Evolutionary conservation across 2,888 invertebrate species (phyloP), one percentile per base, ranked within the genome.

Genomic region (Sipha maydis): DNA sequence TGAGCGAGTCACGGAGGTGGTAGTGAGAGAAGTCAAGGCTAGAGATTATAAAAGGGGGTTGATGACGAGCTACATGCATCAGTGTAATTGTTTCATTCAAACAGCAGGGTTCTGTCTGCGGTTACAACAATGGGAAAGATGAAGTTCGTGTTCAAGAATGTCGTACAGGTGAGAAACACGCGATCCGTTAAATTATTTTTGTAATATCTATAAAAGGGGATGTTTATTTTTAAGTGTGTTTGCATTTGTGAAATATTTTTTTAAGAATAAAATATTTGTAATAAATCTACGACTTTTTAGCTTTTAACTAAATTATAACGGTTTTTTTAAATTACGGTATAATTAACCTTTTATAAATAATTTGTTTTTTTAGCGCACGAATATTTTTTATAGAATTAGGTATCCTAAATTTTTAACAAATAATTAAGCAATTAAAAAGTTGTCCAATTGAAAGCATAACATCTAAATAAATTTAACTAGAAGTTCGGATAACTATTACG

Each of bases 21-120:
- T 21, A 0, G 73, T 7, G 73, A 75, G 54, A 86, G 79, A 71
- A 80, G 86, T 73, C 80, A 80, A 61, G 86, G 31, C 31, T 75
- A 80, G 75, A 79, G 75, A 80, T 88, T 88, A 88, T 88, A 88
- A 88, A 88, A 88, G 75, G 86, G 86, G 86, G 86, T 75, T 61
- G 80, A 61, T 75, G 80, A 88, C 67, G 80, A 31, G 73, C 73
- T 11, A 28, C 75, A 48, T 41, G 73, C 86, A 75, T 82, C 86
- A 88, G 86, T 88, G 34, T 80, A 82, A 88, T 80, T 80, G 80
- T 88, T 88, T 41, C 41, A 41, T 88, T 80, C 86, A 41, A 56
- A 80, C 86, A 41, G 80, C 71, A 25, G 86, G 80, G 86, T 80
- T 73, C 86, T 80, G 71, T 86, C 85, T 80, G 86, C 41, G 56